Conservation (phyloP, 1,140 invertebrate species). For the Aculops lycopersici region DNA sequence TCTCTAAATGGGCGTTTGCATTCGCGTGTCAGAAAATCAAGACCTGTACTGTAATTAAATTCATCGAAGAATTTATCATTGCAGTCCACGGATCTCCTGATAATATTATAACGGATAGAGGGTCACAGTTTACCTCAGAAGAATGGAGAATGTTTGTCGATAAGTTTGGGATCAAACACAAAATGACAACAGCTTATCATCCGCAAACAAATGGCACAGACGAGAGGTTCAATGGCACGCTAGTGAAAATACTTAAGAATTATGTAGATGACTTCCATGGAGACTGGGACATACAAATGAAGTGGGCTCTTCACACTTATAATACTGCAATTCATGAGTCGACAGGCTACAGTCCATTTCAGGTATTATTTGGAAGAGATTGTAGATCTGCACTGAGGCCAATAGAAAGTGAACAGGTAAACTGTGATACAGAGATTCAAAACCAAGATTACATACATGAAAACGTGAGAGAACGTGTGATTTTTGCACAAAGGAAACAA, state of each 20-base stretch:
- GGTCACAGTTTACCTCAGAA: constrained; percentile 11
- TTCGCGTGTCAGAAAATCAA: constrained; percentile 1
- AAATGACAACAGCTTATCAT: constrained; percentile 10
- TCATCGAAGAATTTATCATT: constrained; percentile 5
- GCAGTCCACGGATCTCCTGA: constrained; percentile 3
- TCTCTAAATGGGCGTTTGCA: constrained; percentile 1
- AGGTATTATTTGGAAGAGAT: no score
- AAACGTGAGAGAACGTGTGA: no score
- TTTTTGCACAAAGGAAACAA: no score
- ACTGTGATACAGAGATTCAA: no score
- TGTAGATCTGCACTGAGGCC: no score
- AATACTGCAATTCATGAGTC: no score
- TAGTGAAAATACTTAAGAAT: constrained; percentile 1
- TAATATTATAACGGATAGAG: constrained; percentile 11
- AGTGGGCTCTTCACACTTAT: no score
- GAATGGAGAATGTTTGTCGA: constrained; percentile 12
- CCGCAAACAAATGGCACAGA: constrained; percentile 12
- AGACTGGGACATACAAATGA: constrained; percentile 20
- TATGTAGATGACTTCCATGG: constrained; percentile 13
- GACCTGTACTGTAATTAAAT: background rate
- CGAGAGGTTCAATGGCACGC: constrained; percentile 6
- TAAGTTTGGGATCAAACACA: constrained; percentile 12
- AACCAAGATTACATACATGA: no score
- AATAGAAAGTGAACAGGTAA: no score
- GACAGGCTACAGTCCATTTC: no score